Base-by-base conservation (phyloP, 2,797 vertebrate genomes). In the Tragelaphus eurycerus region DNA sequence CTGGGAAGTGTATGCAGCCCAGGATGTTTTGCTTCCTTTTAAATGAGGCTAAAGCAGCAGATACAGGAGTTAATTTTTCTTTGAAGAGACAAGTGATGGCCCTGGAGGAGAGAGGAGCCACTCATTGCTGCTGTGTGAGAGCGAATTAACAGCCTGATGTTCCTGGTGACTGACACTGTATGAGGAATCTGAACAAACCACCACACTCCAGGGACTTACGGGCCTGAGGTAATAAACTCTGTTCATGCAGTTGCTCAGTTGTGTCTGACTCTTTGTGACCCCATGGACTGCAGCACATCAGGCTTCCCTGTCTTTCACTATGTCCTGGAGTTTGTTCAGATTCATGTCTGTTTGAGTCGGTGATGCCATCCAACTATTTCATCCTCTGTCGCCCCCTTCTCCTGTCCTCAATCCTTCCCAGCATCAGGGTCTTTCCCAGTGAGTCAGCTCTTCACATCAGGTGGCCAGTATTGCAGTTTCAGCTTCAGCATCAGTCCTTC, bases 1-100 rank as follows among this genome's bases (percentile, higher is more conserved):
- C 83, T 89, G 84, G 93, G n/a, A 96, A 87, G 7, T 46, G 71
- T 64, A 84, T 21, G 83, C 62, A 46, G n/a, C 34, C 88, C 55
- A 60, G 82, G 78, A 31, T 48, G 48, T 59, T 96, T 89, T 34
- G n/a, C 50, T 85, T 62, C 43, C 29, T 89, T 95, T 74, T 34
- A 50, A 38, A 43, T 5, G 10, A 67, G 17, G 78, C 16, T 25
- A 17, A 23, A 21, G 38, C 1, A 38, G 38, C 52, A 59, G 85
- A 46, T 3, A 21, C 2, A 17, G 31, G 76, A 87, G 11, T 67
- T 79, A 14, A 1, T 3, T 74, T 67, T 87, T 62, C 96, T 86
- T 76, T 81, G 59, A 54, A 84, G 89, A 90, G 25, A 31, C 71
- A 76, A 52, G 21, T 0, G 1, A 7, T 1, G 4, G 34, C 27